phyloP scores from a whole-genome alignment of 2,888 invertebrate genomes.

The Carcina quercana region DNA sequence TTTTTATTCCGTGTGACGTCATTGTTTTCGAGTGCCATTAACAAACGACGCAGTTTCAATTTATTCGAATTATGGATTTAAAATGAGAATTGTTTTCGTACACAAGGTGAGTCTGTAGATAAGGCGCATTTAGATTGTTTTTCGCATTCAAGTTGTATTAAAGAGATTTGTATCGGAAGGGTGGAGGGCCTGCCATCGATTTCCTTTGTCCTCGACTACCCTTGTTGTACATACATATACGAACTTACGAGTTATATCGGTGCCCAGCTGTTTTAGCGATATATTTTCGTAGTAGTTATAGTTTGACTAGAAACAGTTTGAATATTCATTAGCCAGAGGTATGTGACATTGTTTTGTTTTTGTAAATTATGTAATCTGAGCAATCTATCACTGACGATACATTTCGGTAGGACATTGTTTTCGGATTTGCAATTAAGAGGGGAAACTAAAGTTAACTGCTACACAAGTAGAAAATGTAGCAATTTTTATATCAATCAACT shows the following conservation, averaged over 20 bases:
- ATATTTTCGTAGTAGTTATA: slow-evolving; percentile 26
- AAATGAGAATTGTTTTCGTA: slow-evolving; percentile 59
- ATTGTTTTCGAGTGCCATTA: slow-evolving; percentile 72
- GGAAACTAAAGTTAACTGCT: no score
- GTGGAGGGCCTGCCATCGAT: slow-evolving; percentile 48
- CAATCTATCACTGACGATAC: neutral
- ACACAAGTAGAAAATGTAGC: no score
- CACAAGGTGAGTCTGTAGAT: slow-evolving; percentile 47
- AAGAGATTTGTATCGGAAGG: slow-evolving; percentile 21
- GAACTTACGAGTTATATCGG: slow-evolving; percentile 20
- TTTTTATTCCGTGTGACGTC: slow-evolving; percentile 72
- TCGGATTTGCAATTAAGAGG: no score
- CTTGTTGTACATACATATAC: slow-evolving; percentile 25
- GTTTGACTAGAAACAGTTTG: slow-evolving; percentile 12
- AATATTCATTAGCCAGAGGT: slow-evolving; percentile 22
- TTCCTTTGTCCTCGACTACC: slow-evolving; percentile 67
- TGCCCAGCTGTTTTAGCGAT: slow-evolving; percentile 47
- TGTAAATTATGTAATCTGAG: slow-evolving; percentile 35
- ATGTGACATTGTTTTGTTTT: slow-evolving; percentile 31
- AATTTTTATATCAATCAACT: no score
- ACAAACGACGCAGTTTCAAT: slow-evolving; percentile 77
- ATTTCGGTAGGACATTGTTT: no score
- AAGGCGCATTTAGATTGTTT: slow-evolving; percentile 23
- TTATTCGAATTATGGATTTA: slow-evolving; percentile 66
- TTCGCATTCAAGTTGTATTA: slow-evolving; percentile 12